phyloP scores from a whole-genome alignment of 2,113 vertebrate genomes.

The Scolopax mira region DNA sequence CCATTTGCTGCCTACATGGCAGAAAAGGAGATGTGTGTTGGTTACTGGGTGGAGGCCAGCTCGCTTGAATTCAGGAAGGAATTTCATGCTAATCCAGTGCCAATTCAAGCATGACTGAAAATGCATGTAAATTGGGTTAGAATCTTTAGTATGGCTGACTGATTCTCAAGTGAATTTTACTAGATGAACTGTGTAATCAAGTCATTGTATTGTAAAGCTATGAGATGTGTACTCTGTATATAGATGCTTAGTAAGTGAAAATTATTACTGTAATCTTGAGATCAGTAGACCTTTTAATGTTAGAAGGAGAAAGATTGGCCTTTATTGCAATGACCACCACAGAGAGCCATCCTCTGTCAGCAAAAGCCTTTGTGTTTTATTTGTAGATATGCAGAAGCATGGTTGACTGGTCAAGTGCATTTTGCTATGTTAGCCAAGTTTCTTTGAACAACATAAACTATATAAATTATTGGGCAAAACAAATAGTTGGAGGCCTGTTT shows the following conservation, averaged over 20 bases:
- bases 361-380: neutral
- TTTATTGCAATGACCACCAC: too few species aligned
- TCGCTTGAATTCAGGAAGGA: neutral
- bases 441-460: neutral
- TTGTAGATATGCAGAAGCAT: neutral
- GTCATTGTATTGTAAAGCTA: neutral
- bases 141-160: neutral
- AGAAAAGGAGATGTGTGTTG: neutral
- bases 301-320: neutral
- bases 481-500: neutral
- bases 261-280: neutral
- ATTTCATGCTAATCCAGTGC: neutral
- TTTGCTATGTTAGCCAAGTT: neutral
- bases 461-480: neutral
- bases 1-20: neutral
- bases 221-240: neutral
- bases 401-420: neutral
- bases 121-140: neutral
- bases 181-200: conserved; percentile 10
- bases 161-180: conserved; percentile 11
- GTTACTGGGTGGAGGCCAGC: fast-evolving
- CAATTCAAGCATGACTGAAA: neutral
- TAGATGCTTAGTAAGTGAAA: neutral
- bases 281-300: neutral
- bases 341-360: too few species aligned